Conservation (phyloP, 2,113 vertebrate species). For the Dicerorhinus sumatrensis region DNA sequence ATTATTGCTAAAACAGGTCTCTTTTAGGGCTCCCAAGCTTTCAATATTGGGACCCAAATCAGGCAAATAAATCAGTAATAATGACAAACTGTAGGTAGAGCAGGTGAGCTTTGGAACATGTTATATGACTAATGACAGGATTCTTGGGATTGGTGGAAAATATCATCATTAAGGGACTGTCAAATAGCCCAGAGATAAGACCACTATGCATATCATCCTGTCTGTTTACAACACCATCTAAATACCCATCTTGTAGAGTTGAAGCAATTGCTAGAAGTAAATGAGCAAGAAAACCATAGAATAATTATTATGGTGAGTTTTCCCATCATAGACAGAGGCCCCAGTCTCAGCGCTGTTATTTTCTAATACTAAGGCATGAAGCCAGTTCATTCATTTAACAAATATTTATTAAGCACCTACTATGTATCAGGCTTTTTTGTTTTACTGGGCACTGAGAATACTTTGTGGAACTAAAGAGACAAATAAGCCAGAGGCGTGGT, state of each 20-base stretch:
- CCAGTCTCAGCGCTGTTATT: neutral
- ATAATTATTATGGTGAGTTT: neutral
- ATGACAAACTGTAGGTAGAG: slow-evolving; percentile 63
- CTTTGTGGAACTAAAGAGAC: neutral
- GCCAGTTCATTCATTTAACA: neutral
- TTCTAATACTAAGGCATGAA: neutral
- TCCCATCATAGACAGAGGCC: neutral
- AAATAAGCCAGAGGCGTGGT: neutral
- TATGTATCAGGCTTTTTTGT: neutral
- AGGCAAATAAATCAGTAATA: slow-evolving; percentile 69
- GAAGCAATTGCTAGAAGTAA: neutral
- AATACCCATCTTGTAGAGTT: neutral
- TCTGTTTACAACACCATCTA: neutral
- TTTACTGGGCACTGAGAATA: neutral
- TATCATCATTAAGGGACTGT: neutral
- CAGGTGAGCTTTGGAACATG: slow-evolving; percentile 47
- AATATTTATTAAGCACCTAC: neutral
- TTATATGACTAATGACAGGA: slow-evolving; percentile 49
- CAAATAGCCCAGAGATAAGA: neutral
- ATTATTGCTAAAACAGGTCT: slow-evolving; percentile 69
- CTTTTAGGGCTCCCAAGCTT: slow-evolving; percentile 74
- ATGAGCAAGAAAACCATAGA: neutral
- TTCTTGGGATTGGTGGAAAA: neutral
- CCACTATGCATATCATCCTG: neutral
- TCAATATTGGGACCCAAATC: slow-evolving; percentile 75